Evolutionary conservation across 23 tunicate species (phyloP).

Genomic region (Trididemnum clinides): DNA sequence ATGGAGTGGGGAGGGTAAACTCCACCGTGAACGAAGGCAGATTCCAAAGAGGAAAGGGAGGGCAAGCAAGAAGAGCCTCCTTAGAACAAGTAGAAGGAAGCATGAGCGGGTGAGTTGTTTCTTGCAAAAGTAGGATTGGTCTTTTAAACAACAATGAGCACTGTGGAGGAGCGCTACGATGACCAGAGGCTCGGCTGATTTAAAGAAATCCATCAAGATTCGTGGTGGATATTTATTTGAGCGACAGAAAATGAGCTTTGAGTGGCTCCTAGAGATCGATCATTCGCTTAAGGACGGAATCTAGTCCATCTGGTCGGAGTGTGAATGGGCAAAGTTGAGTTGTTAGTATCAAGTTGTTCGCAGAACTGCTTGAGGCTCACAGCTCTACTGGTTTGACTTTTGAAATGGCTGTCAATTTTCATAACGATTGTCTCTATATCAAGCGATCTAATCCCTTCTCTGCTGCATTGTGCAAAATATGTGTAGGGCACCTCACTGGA

Average conservation of each 20-base stretch:
- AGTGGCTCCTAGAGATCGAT: slow-evolving; percentile 66
- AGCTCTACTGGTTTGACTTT: slow-evolving; percentile 40
- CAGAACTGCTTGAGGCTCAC: slow-evolving; percentile 46
- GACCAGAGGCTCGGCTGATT: slow-evolving; percentile 52
- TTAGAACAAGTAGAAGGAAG: too few species aligned
- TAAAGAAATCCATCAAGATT: slow-evolving; percentile 57
- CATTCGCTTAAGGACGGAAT: slow-evolving; percentile 56
- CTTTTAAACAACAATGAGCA: slow-evolving; percentile 35
- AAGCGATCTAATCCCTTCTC: slow-evolving; percentile 42
- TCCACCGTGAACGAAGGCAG: too few species aligned
- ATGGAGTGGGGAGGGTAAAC: too few species aligned
- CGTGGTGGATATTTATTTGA: slow-evolving; percentile 49
- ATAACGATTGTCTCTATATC: slow-evolving; percentile 49
- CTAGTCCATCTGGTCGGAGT: slow-evolving; percentile 46
- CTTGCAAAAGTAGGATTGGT: slow-evolving; percentile 49
- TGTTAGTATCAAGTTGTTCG: slow-evolving; percentile 28
- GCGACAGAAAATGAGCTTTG: slow-evolving; percentile 50
- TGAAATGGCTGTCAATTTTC: slow-evolving; percentile 46
- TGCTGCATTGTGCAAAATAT: slow-evolving; percentile 40
- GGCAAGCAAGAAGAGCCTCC: too few species aligned
- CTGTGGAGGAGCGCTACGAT: slow-evolving; percentile 54
- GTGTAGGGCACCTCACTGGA: slow-evolving; percentile 42
- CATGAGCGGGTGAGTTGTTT: too few species aligned
- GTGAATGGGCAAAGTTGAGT: slow-evolving; percentile 32
- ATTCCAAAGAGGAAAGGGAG: too few species aligned